phyloP scores from a whole-genome alignment of 2,888 invertebrate species.

The Drosophila putrida region DNA sequence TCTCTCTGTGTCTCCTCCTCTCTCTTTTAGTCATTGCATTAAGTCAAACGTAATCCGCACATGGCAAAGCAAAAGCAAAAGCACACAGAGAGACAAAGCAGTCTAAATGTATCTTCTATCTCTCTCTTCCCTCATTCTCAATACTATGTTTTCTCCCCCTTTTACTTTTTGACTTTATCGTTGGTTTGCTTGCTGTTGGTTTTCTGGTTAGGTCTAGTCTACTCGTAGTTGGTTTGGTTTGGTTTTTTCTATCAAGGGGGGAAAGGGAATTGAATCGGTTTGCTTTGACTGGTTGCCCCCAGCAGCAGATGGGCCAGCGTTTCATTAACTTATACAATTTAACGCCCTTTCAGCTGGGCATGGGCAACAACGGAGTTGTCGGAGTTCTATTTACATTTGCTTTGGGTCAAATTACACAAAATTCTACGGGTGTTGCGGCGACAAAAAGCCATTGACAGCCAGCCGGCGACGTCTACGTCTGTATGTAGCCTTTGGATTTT shows the following conservation, averaged over 20 bases:
- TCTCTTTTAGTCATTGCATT: slow-evolving; percentile 65
- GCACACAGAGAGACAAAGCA: slow-evolving; percentile 67
- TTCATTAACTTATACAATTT: slow-evolving; percentile 84
- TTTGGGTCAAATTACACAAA: slow-evolving; percentile 85
- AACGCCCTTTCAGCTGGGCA: slow-evolving; percentile 71
- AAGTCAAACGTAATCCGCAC: slow-evolving; percentile 84
- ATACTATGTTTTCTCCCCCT: slow-evolving; percentile 36
- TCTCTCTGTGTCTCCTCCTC: slow-evolving; percentile 9
- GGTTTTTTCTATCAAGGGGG: neutral
- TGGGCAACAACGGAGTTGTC: slow-evolving; percentile 56
- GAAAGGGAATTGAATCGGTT: slow-evolving; percentile 45
- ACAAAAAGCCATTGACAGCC: slow-evolving; percentile 76
- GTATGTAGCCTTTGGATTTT: slow-evolving; percentile 12
- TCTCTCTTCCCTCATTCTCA: slow-evolving; percentile 16
- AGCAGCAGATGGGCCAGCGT: slow-evolving; percentile 60
- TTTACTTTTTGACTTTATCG: slow-evolving; percentile 78
- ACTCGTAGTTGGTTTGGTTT: slow-evolving; percentile 38
- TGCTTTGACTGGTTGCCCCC: slow-evolving; percentile 70
- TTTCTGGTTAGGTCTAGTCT: slow-evolving; percentile 76
- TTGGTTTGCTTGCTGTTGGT: slow-evolving; percentile 70
- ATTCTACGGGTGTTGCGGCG: slow-evolving; percentile 80
- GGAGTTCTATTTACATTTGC: slow-evolving; percentile 84
- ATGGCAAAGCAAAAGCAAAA: slow-evolving; percentile 69
- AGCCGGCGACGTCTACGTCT: slow-evolving; percentile 51
- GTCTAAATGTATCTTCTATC: slow-evolving; percentile 40